Evolutionary conservation across 2,888 invertebrate species (phyloP).

Genomic region (Barypeithes pellucidus): DNA sequence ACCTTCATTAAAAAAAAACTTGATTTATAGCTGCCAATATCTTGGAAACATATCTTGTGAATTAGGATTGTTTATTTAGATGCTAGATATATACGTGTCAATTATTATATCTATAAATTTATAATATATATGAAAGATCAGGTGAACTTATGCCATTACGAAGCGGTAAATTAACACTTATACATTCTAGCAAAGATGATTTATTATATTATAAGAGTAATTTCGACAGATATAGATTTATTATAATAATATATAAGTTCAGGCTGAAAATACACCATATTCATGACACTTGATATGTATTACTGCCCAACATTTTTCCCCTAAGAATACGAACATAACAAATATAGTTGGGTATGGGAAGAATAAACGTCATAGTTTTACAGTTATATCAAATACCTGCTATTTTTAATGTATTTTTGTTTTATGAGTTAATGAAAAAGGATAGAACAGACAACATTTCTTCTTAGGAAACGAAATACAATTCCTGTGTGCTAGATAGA

Average conservation of each 20-base stretch:
- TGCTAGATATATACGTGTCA: conserved; percentile 1
- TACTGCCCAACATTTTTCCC: not conserved
- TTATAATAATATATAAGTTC: conserved; percentile 5
- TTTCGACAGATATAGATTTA: conserved; percentile 13
- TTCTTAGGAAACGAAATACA: no score
- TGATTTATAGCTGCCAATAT: not conserved
- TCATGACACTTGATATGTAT: not conserved
- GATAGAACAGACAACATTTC: no score
- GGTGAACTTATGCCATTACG: not conserved
- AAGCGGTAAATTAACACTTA: conserved; percentile 11
- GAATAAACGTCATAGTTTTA: no score
- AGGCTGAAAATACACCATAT: not conserved
- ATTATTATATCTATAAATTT: conserved; percentile 5
- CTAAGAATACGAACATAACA: no score
- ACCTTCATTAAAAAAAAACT: conserved; percentile 3
- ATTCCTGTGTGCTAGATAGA: no score
- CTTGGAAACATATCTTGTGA: not conserved
- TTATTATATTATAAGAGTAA: conserved; percentile 4
- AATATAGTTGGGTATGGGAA: no score
- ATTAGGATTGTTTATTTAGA: conserved; percentile 9
- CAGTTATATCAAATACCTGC: no score
- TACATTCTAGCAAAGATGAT: conserved; percentile 7
- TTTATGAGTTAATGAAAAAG: no score
- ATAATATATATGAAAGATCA: not conserved
- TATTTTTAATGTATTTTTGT: no score